Evolutionary conservation across 2,113 vertebrate species (phyloP), one percentile per base, ranked within the genome.

Genomic region (Origma solitaria): DNA sequence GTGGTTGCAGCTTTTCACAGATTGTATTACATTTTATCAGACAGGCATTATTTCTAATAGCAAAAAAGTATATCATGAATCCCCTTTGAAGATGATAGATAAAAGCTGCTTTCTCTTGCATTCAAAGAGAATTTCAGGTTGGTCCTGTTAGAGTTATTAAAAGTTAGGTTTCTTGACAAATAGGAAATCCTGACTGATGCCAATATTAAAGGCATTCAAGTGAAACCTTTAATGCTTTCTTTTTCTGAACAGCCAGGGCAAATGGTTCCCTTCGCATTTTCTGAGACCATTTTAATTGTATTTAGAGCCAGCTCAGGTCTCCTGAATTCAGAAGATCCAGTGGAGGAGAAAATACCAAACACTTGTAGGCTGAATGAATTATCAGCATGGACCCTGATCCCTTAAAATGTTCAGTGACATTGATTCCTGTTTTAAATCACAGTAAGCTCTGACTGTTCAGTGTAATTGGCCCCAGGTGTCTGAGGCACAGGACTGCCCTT

Each of bases 361-460:
- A 50, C 33, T 82, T 82, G 50, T 27, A 84, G 40, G 65, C 11
- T 61, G 57, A 88, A 82, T 71, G 78, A 79, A 76, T 72, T 79
- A 82, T n/a, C 25, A 57, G 33, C 15, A 42, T 54, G 77, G 33
- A 77, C 12, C 23, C 40, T 68, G 69, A 85, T 89, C 57, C 57
- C 18, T 2, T 72, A 82, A 92, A 94, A 51, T 40, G n/a, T 84
- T 92, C 70, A 37, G 45, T 84, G 81, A 45, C 61, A 75, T 54
- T 72, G 81, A 94, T 68, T 94, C 49, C 53, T 42, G 17, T 61
- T 90, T 94, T 94, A 92, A 91, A 89, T 91, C 58, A 38, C 23
- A 42, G 69, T 82, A 71, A 85, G 16, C 33, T 91, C 21, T 82
- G 84, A 89, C 89, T 89, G 57, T 76, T 87, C 93, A 54, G 30